Base-by-base conservation (phyloP, 2,113 vertebrate species). In the Periophthalmodon schlosseri region DNA sequence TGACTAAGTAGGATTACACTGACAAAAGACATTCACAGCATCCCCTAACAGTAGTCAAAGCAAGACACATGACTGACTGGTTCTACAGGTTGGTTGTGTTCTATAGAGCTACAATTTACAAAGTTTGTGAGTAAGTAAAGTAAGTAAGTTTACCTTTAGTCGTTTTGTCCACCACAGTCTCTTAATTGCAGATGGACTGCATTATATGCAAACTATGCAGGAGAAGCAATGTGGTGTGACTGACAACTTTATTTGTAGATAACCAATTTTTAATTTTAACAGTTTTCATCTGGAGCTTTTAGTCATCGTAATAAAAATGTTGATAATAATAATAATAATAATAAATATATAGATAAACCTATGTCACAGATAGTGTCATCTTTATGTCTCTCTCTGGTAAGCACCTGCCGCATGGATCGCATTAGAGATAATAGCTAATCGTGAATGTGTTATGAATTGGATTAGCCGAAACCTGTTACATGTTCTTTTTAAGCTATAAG, bases 391-490 rank as follows among this genome's bases (percentile, higher is more conserved):
- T 73, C 16, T 76, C 78, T 84, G 81, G 83, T 78, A 84, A 88
- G 80, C 85, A 85, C 87, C 87, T 87, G 85, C 68, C 80, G 79
- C 66, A 16, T 3, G 23, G 34, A 44, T 14, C 46, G 15, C 68
- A 78, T 77, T 36, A 75, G 60, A 50, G 11, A 65, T 39, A 64
- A 39, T 44, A 44, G 9, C 39, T 63, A 18, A 34, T 63, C 60
- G 15, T 34, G 7, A 16, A 34, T 5, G 28, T 10, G 13, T 21
- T 56, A 21, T 56, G 8, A 44, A 44, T 44, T 44, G 39, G 39
- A 56, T 56, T 56, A 56, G 8, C n/a, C 52, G 52, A 20, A 56
- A 56, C 1, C 52, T 21, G 52, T 56, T 56, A 56, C 57, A 2
- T 24, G 56, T 13, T 14, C 23, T 60, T 60, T 3, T 57, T 57